Evolutionary conservation across 2,797 vertebrate genomes (phyloP).

Genomic region (Choloepus didactylus): DNA sequence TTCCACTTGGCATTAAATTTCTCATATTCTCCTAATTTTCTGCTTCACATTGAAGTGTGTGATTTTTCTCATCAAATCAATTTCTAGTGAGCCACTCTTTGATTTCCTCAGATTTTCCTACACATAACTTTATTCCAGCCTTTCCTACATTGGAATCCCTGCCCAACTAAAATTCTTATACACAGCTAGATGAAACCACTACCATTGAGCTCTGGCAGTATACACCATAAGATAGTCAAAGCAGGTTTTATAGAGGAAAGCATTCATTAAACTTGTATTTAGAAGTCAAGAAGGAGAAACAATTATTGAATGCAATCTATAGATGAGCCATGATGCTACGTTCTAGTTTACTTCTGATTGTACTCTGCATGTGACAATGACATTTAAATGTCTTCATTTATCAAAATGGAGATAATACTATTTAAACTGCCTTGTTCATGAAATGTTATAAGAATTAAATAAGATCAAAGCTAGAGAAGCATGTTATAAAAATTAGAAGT

Average conservation of each 20-base stretch:
- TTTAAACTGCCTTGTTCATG: not conserved
- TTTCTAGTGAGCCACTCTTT: not conserved
- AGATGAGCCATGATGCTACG: not conserved
- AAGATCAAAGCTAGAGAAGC: not conserved
- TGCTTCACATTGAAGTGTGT: not conserved
- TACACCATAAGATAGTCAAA: not conserved
- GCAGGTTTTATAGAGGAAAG: not conserved
- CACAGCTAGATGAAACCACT: not conserved
- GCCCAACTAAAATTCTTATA: not conserved
- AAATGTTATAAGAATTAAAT: not conserved
- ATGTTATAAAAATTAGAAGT: not conserved
- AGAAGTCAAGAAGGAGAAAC: not conserved
- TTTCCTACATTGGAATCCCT: not conserved
- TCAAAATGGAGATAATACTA: not conserved
- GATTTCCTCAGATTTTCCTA: not conserved
- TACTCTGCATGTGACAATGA: not conserved
- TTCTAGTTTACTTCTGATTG: not conserved
- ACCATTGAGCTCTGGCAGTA: not conserved
- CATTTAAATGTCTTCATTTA: not conserved
- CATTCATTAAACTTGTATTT: not conserved
- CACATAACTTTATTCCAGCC: not conserved
- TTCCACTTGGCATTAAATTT: not conserved
- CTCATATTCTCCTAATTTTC: not conserved
- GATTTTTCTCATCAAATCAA: not conserved
- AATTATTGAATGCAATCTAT: not conserved